Conservation (phyloP, 2,113 vertebrate species). For the Strigops habroptila region DNA sequence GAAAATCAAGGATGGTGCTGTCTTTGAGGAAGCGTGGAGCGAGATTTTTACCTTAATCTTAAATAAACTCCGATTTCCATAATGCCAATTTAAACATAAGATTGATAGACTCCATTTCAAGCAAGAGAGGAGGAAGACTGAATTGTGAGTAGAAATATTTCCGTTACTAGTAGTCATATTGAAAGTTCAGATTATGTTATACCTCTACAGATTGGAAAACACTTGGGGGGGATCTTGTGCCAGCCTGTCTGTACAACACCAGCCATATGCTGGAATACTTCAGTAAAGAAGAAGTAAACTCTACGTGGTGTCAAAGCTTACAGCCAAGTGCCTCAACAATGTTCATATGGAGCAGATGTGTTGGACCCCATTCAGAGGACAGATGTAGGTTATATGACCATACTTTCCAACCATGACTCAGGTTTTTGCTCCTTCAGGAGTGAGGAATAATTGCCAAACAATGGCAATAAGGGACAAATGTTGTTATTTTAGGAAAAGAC, state of each 20-base stretch:
- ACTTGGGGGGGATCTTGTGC: background rate
- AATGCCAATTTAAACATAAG: fast-evolving
- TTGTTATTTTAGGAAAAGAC: background rate
- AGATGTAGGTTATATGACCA: background rate
- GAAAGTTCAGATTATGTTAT: background rate
- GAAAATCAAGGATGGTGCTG: background rate
- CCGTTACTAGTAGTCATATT: background rate
- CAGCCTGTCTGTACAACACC: background rate
- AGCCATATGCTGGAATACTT: background rate
- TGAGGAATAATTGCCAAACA: background rate
- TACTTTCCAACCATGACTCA: background rate
- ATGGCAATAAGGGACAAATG: background rate
- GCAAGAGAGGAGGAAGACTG: background rate
- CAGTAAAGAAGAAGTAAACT: background rate
- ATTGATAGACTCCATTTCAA: background rate
- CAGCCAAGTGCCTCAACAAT: fast-evolving
- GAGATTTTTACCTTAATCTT: background rate
- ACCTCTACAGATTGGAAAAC: background rate
- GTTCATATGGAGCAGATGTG: fast-evolving
- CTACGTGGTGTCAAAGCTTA: fast-evolving
- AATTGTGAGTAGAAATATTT: background rate
- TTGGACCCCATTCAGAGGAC: background rate
- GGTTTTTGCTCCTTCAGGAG: background rate
- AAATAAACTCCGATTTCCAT: background rate
- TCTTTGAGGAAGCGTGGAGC: background rate